Conservation (phyloP, 2,888 invertebrate species). For the Phragmatobia fuliginosa region DNA sequence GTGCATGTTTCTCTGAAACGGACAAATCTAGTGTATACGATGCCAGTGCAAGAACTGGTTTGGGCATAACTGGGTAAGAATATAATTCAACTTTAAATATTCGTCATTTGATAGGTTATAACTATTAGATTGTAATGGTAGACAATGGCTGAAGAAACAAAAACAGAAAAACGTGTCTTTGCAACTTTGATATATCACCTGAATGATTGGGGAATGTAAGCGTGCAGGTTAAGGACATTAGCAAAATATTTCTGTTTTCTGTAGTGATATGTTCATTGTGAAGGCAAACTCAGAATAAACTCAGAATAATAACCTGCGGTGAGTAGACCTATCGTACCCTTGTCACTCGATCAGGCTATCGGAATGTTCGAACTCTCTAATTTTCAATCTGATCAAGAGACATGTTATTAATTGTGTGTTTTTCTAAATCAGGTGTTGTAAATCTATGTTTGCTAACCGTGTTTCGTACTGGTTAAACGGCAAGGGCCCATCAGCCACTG, state of each 20-base stretch:
- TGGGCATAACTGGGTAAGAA: constrained; percentile 4
- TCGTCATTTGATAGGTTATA: no score
- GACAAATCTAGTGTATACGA: background rate
- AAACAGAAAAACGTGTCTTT: no score
- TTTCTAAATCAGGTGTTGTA: background rate
- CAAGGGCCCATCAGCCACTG: background rate
- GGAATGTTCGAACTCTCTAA: background rate
- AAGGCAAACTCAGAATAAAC: no score
- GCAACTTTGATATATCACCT: background rate
- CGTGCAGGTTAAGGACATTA: no score
- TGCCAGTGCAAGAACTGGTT: background rate
- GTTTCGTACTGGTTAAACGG: constrained; percentile 2
- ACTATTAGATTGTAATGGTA: background rate
- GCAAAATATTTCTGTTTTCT: background rate
- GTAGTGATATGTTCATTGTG: no score
- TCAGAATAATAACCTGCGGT: background rate
- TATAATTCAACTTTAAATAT: no score
- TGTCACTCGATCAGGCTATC: no score
- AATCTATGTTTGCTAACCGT: constrained; percentile 4
- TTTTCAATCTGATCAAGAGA: background rate
- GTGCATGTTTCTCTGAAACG: constrained; percentile 1
- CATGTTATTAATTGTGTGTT: background rate
- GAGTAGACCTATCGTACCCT: background rate
- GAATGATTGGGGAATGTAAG: no score
- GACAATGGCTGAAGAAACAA: no score